These are phyloP conservation scores for Hedya salicella DNA, from an alignment of 2,888 invertebrate species.

Conservation along the genomic window DNA sequence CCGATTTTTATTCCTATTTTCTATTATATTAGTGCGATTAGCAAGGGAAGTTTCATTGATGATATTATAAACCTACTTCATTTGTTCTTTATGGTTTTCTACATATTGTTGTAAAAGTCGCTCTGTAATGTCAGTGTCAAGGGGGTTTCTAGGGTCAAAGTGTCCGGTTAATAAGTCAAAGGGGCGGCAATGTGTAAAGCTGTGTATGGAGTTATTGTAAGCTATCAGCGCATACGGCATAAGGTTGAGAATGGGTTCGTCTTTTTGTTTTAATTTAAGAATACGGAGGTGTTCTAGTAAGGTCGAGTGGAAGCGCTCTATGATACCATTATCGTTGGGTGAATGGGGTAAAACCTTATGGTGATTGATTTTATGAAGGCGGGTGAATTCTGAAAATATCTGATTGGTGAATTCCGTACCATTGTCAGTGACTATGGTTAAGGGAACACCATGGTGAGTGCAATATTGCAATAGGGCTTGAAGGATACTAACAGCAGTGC, in stretches of 20 bases:
- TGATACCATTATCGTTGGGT: constrained; percentile 47
- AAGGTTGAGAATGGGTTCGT: constrained; percentile 36
- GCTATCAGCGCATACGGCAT: constrained; percentile 41
- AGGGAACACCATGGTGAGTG: constrained; percentile 48
- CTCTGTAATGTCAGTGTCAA: constrained; percentile 43
- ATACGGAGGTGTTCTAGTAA: constrained; percentile 46
- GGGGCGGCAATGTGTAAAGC: constrained; percentile 18
- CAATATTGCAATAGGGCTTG: constrained; percentile 20
- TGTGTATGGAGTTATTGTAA: constrained; percentile 26
- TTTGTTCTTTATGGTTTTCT: constrained; percentile 30
- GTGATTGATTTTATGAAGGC: constrained; percentile 45
- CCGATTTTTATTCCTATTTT: no score
- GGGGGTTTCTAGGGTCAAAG: constrained; percentile 46
- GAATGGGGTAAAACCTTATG: constrained; percentile 44
- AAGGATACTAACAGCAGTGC: no score
- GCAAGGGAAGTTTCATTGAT: no score
- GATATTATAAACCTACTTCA: no score
- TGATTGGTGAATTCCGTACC: constrained; percentile 50
- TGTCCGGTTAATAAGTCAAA: constrained; percentile 19
- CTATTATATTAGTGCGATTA: no score
- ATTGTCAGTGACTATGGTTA: constrained; percentile 46
- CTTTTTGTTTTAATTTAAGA: constrained; percentile 33
- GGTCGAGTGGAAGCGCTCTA: constrained; percentile 44
- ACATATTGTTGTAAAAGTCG: constrained; percentile 46
- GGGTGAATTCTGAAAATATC: constrained; percentile 44